phyloP scores from a whole-genome alignment of 2,888 invertebrate species.

The Xanthorhoe designata region DNA sequence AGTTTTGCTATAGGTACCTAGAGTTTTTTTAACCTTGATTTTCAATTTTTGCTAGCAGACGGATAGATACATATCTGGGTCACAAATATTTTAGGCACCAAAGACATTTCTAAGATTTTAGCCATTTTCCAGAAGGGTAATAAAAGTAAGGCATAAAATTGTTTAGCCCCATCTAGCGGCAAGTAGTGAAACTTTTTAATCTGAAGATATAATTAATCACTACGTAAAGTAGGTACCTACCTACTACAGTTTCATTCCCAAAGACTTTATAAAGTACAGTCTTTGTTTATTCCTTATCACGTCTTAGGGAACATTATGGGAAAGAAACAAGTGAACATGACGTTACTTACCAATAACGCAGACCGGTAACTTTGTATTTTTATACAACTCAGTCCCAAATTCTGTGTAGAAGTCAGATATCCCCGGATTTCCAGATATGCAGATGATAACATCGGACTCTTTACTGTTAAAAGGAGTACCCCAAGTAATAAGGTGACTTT shows the following conservation, averaged over 20 bases:
- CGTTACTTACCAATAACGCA: constrained; percentile 89
- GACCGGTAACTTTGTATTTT: constrained; percentile 88
- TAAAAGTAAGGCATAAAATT: too few relatives aligned
- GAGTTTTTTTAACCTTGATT: too few relatives aligned
- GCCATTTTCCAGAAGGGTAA: too few relatives aligned
- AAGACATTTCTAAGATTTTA: too few relatives aligned
- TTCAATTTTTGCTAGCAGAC: too few relatives aligned
- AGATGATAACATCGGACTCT: constrained; percentile 88
- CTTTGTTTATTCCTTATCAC: background rate
- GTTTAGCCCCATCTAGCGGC: background rate
- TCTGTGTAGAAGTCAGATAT: constrained; percentile 91
- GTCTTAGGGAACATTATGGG: background rate
- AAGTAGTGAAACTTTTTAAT: background rate
- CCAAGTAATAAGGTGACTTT: constrained; percentile 90
- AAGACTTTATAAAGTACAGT: background rate
- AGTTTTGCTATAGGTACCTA: too few relatives aligned
- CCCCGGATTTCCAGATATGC: constrained; percentile 96
- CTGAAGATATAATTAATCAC: too few relatives aligned
- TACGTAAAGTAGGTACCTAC: too few relatives aligned
- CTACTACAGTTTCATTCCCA: too few relatives aligned
- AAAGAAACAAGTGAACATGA: too few relatives aligned
- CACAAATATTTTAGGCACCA: too few relatives aligned
- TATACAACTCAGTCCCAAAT: constrained; percentile 89
- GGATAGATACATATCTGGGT: too few relatives aligned
- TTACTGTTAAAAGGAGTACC: constrained; percentile 87